phyloP scores from a whole-genome alignment of 2,888 invertebrate species.

The Aelia acuminata region DNA sequence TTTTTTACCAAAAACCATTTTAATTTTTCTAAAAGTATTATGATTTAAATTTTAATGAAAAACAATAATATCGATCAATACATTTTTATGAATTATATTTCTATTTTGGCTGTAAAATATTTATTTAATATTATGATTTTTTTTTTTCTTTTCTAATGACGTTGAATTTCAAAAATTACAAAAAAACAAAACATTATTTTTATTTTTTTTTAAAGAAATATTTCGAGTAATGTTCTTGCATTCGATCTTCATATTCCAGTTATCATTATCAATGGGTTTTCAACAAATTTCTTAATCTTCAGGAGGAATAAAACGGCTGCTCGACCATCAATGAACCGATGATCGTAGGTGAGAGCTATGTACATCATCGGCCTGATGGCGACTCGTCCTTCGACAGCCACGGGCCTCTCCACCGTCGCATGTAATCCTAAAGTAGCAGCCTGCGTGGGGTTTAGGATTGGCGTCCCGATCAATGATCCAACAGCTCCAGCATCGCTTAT shows the following conservation, averaged over 20 bases:
- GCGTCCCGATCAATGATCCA: conserved; percentile 96
- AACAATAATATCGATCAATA: too few species aligned
- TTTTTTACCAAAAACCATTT: too few species aligned
- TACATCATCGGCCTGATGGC: conserved; percentile 99
- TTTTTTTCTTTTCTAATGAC: too few species aligned
- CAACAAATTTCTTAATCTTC: conserved; percentile 96
- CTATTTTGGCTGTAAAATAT: too few species aligned
- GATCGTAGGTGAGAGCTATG: conserved; percentile 98
- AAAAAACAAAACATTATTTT: too few species aligned
- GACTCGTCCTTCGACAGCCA: conserved; percentile 96
- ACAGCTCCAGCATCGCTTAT: conserved; percentile 99
- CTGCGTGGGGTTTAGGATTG: conserved; percentile 99
- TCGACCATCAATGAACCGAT: conserved; percentile 97
- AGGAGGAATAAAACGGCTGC: conserved; percentile 98
- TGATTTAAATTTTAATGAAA: too few species aligned
- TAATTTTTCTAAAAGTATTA: too few species aligned
- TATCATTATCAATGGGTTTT: conserved; percentile 94
- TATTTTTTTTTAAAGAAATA: too few species aligned
- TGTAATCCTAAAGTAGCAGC: conserved; percentile 99
- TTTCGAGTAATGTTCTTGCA: too few species aligned
- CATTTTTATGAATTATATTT: too few species aligned
- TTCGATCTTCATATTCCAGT: conserved; percentile 56
- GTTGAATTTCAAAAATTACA: too few species aligned
- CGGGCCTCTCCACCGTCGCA: conserved; percentile 94
- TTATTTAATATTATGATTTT: too few species aligned